Conservation (phyloP, 2,888 invertebrate species). For the Celastrina argiolus region DNA sequence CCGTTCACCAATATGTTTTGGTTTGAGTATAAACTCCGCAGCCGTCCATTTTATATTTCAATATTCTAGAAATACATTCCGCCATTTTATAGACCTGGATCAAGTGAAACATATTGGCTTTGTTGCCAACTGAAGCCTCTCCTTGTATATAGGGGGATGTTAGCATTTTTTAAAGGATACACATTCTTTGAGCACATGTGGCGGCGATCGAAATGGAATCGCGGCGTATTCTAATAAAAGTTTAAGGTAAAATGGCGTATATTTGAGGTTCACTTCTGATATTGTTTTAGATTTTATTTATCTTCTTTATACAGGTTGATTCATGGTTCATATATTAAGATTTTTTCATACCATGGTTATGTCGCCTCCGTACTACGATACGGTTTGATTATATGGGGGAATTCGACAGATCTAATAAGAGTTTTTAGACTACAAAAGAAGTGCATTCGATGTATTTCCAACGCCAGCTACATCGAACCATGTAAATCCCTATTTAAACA, state of each 20-base stretch:
- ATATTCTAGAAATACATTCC: constrained; percentile 10
- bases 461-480: no score
- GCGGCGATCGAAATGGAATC: background rate
- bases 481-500: no score
- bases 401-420: no score
- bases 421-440: no score
- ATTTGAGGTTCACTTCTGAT: background rate
- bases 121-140: background rate
- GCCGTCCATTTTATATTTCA: constrained; percentile 9
- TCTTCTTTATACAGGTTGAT: background rate
- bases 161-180: constrained; percentile 8
- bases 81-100: constrained; percentile 9
- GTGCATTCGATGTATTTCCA: no score
- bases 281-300: background rate
- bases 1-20: background rate
- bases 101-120: constrained; percentile 12
- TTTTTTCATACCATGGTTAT: no score
- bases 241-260: background rate
- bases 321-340: no score
- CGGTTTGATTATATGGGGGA: no score
- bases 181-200: background rate
- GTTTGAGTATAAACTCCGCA: background rate
- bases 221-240: background rate
- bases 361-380: no score
- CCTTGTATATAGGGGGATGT: constrained; percentile 5